Evolutionary conservation across 1,140 invertebrate genomes (phyloP).

Genomic region (Hydropsyche tenuis): DNA sequence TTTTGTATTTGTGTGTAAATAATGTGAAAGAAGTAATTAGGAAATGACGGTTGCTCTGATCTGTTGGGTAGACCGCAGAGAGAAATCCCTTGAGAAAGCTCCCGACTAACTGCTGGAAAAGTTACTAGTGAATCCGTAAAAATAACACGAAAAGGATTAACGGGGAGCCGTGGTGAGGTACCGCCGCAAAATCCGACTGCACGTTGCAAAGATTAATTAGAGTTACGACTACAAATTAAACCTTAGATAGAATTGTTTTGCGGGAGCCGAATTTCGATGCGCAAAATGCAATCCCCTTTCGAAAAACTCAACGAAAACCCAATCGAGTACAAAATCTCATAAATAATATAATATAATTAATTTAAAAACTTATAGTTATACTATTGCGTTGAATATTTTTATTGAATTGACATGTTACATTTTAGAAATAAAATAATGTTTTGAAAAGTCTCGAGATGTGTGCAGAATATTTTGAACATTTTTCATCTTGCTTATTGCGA

Average conservation of each 20-base stretch:
- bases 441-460: too few species aligned
- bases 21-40: too few species aligned
- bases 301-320: neutral
- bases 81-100: conserved; percentile 20
- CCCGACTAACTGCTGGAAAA: conserved; percentile 10
- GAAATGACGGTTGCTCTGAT: too few species aligned
- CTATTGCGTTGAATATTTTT: neutral
- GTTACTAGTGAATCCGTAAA: conserved; percentile 40
- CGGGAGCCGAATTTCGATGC: neutral
- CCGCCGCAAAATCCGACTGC: conserved; percentile 6
- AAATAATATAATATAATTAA: neutral
- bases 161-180: neutral
- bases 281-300: neutral
- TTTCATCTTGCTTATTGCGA: too few species aligned
- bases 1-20: too few species aligned
- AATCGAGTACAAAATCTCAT: neutral
- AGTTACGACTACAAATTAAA: neutral
- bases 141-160: conserved; percentile 41
- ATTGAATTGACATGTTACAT: neutral
- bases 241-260: conserved; percentile 2
- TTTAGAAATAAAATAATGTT: too few species aligned
- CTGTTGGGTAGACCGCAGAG: neutral
- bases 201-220: conserved; percentile 7
- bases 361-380: neutral
- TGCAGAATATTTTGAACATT: too few species aligned